These are phyloP conservation scores for Cataglyphis hispanica DNA, from an alignment of 1,140 invertebrate genomes.

Conservation along the genomic window DNA sequence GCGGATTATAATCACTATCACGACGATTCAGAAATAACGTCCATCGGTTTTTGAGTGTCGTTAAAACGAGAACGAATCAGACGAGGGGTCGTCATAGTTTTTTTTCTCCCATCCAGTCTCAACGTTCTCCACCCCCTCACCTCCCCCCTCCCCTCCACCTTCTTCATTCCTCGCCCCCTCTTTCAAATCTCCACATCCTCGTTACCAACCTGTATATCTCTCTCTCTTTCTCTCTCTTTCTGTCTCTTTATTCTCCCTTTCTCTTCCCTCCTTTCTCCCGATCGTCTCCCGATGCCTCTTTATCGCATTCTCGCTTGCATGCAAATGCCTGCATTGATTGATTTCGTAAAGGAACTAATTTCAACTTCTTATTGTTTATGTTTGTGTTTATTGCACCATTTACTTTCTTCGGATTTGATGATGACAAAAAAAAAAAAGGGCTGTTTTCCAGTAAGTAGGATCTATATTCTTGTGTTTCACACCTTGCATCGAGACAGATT, in stretches of 20 bases:
- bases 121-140: not conserved
- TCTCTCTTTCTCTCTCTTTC: constrained; percentile 61
- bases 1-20: constrained; percentile 57
- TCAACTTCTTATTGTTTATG: constrained; percentile 89
- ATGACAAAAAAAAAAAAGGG: constrained; percentile 88
- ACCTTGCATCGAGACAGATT: constrained; percentile 72
- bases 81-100: constrained; percentile 83
- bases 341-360: constrained; percentile 87
- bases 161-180: not conserved
- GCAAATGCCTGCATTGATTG: constrained; percentile 84
- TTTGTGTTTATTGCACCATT: constrained; percentile 93
- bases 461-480: constrained; percentile 78
- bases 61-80: constrained; percentile 81
- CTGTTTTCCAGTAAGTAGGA: constrained; percentile 94
- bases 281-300: constrained; percentile 72
- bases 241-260: constrained; percentile 24
- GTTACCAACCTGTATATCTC: constrained; percentile 35
- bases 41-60: constrained; percentile 88
- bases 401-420: constrained; percentile 91
- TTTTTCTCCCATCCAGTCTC: constrained; percentile 65
- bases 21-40: constrained; percentile 81
- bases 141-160: not conserved
- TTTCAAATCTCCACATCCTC: not conserved
- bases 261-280: constrained; percentile 44
- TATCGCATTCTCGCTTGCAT: constrained; percentile 85